Conservation (phyloP, 2,888 invertebrate species). For the Epsilonema sp. region DNA sequence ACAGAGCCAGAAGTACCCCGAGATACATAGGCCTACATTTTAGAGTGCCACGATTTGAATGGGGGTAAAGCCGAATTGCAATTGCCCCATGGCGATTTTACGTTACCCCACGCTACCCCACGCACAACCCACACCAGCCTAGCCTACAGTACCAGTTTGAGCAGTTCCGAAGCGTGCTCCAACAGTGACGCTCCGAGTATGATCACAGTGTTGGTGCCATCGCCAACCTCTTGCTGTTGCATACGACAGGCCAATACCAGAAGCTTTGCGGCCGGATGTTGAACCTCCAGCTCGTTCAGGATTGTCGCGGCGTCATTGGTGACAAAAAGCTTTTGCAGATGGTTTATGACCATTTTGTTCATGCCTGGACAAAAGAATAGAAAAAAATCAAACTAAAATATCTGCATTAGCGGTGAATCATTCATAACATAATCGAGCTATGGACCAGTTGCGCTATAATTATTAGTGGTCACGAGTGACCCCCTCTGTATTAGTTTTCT, state of each 20-base stretch:
- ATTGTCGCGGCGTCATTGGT: slow-evolving; percentile 98
- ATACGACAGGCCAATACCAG: slow-evolving; percentile 88
- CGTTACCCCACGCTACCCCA: no score
- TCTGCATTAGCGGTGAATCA: no score
- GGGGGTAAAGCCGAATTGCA: neutral
- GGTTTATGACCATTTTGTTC: slow-evolving; percentile 99
- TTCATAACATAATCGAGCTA: no score
- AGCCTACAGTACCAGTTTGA: slow-evolving; percentile 70
- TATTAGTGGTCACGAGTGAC: no score
- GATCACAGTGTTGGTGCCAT: slow-evolving; percentile 95
- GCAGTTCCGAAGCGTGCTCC: slow-evolving; percentile 70
- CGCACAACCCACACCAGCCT: no score
- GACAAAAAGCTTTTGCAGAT: slow-evolving; percentile 90
- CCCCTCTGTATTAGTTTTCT: no score
- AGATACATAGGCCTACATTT: no score
- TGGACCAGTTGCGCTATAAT: no score
- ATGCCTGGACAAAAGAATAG: slow-evolving; percentile 36
- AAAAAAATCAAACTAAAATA: slow-evolving; percentile 4
- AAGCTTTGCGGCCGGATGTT: slow-evolving; percentile 92
- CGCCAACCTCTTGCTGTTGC: slow-evolving; percentile 95
- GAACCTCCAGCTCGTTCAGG: slow-evolving; percentile 61
- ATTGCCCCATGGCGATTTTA: no score
- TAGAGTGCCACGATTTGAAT: no score
- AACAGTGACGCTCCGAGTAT: slow-evolving; percentile 77
- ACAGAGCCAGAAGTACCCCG: no score